phyloP scores from a whole-genome alignment of 2,797 vertebrate species.

The Manis javanica region DNA sequence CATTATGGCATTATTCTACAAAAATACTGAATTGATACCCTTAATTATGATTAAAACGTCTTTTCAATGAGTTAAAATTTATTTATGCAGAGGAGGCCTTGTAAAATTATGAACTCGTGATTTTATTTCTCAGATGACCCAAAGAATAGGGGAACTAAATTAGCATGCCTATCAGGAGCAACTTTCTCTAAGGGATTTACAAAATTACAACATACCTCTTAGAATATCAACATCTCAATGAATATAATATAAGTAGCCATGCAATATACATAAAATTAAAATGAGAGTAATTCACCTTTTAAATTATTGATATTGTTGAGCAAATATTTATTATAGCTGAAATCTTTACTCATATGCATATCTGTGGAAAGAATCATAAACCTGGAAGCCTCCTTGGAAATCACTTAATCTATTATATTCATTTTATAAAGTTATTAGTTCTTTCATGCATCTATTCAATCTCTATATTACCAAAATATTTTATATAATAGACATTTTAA shows the following conservation, averaged over 20 bases:
- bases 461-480: not conserved
- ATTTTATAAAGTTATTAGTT: not conserved
- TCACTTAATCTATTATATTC: not conserved
- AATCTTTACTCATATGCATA: slow-evolving; percentile 6
- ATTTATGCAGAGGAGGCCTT: not conserved
- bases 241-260: not conserved
- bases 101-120: not conserved
- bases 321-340: not conserved
- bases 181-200: not conserved
- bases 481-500: not conserved
- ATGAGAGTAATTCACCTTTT: not conserved
- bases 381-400: not conserved
- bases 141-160: not conserved
- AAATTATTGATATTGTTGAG: not conserved
- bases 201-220: not conserved
- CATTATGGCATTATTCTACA: slow-evolving; percentile 77
- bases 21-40: slow-evolving; percentile 5
- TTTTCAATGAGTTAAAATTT: not conserved
- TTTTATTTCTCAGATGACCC: not conserved
- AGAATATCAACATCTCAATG: not conserved
- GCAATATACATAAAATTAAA: not conserved
- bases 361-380: not conserved
- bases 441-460: not conserved
- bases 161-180: not conserved
- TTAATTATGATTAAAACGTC: not conserved